Base-by-base conservation (phyloP, 2,113 vertebrate species). In the Hemicordylus capensis region DNA sequence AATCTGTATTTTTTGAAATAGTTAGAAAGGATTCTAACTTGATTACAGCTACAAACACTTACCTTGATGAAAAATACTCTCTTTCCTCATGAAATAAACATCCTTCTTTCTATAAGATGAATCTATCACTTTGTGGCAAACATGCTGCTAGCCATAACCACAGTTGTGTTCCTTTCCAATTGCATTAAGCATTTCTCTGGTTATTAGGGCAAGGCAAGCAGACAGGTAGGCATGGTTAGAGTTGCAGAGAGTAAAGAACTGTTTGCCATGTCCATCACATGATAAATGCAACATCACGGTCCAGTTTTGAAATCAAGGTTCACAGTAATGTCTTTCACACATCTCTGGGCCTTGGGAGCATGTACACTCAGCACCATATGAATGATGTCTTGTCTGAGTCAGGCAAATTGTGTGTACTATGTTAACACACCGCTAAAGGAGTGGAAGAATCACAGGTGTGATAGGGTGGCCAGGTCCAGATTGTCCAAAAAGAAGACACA, bases 31-130 rank as follows among this genome's bases (percentile, higher is more conserved):
- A 75, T 83, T 75, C 72, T 75, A 72, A 37, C 15, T 44, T 69
- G 24, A 31, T 46, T 67, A 31, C 9, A 44, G 37, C 74, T 85
- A 69, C 74, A 85, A 67, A 67, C 26, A 58, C 51, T 58, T 77
- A 24, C 48, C 15, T 77, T 44, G 48, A 34, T 69, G 75, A 61
- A 15, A 58, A 37, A 64, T 44, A 44, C 28, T 44, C 8, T n/a
- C n/a, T 84, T 77, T 67, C 37, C 26, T 51, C 28, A 6, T 34
- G 28, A 85, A 69, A 67, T 42, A 58, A 56, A 69, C 20, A 26
- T 54, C 24, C n/a, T 63, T 83, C 61, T 64, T 63, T 48, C 20
- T 69, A 44, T 69, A 69, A 85, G 24, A 84, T 76, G 76, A 76
- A 76, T 76, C 31, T 34, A 76, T 56, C 46, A 42, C 46, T 76